phyloP scores from a whole-genome alignment of 53 echinoderm and acorn worm genomes.

The Crossaster papposus region DNA sequence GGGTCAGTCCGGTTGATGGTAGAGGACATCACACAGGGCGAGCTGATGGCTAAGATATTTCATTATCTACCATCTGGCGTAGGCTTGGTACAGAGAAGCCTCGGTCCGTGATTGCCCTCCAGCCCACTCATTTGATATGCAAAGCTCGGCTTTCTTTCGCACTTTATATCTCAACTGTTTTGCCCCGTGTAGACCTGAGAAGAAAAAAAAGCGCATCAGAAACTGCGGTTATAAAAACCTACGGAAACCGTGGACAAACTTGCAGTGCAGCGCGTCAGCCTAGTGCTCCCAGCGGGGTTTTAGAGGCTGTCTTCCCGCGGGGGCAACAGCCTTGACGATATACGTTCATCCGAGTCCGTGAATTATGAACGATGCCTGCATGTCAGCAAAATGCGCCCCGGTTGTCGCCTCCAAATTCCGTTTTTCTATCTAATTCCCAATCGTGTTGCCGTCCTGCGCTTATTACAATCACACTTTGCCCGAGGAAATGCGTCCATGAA shows the following conservation, averaged over 20 bases:
- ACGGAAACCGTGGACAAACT: neutral
- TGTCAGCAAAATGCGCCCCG: neutral
- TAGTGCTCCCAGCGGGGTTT: neutral
- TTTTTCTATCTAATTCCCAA: conserved; percentile 16
- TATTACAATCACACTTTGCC: conserved; percentile 5
- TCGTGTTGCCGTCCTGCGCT: neutral
- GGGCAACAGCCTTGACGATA: neutral
- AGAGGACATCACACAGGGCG: neutral
- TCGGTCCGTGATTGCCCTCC: conserved; percentile 1
- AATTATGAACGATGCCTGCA: neutral
- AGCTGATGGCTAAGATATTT: neutral
- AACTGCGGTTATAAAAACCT: neutral
- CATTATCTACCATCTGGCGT: conserved; percentile 24
- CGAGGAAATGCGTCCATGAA: neutral
- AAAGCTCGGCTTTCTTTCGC: conserved; percentile 24
- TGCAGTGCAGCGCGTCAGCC: conserved; percentile 8
- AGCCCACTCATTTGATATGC: conserved; percentile 37
- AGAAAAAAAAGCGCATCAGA: conserved; percentile 34
- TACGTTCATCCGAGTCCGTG: neutral
- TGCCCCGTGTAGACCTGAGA: conserved; percentile 31
- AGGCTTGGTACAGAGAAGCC: neutral
- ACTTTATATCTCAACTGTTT: conserved; percentile 22
- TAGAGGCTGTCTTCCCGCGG: neutral
- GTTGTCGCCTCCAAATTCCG: conserved; percentile 6
- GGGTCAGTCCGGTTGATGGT: conserved; percentile 1